Evolutionary conservation across 2,797 vertebrate genomes (phyloP).

Genomic region (Anisognathus igniventris): DNA sequence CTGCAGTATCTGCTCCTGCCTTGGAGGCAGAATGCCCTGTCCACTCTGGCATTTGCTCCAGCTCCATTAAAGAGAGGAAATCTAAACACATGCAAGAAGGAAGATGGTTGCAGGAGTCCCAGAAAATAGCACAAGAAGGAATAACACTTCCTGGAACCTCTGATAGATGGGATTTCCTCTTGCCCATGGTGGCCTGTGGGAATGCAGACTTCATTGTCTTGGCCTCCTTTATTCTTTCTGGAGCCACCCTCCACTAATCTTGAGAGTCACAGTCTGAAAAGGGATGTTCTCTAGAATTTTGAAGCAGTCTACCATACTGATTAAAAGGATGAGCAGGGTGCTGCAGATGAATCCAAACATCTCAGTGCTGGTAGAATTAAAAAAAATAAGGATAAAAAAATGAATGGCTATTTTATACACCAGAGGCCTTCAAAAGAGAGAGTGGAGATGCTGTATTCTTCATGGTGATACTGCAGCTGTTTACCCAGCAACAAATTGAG

Average conservation of each 20-base stretch:
- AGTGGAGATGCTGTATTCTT: neutral
- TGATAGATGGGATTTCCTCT: neutral
- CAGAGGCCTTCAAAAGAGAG: neutral
- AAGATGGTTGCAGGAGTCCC: neutral
- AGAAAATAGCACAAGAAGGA: neutral
- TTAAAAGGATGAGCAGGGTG: neutral
- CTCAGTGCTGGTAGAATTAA: neutral
- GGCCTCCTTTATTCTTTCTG: neutral
- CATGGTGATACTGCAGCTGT: neutral
- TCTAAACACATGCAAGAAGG: neutral
- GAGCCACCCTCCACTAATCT: neutral
- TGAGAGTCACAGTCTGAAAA: neutral
- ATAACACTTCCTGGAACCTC: neutral
- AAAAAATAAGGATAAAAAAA: too few relatives aligned
- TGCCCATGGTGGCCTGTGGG: neutral
- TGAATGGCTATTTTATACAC: neutral
- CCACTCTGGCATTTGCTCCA: neutral
- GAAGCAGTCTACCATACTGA: neutral
- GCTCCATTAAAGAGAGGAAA: neutral
- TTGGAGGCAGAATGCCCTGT: neutral
- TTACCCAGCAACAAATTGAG: slow-evolving; percentile 24
- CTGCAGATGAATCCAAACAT: neutral
- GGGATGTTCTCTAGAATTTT: neutral
- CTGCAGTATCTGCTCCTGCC: neutral
- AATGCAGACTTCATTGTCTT: neutral